Conservation (phyloP, 2,888 invertebrate species). For the Eudemis profundana region DNA sequence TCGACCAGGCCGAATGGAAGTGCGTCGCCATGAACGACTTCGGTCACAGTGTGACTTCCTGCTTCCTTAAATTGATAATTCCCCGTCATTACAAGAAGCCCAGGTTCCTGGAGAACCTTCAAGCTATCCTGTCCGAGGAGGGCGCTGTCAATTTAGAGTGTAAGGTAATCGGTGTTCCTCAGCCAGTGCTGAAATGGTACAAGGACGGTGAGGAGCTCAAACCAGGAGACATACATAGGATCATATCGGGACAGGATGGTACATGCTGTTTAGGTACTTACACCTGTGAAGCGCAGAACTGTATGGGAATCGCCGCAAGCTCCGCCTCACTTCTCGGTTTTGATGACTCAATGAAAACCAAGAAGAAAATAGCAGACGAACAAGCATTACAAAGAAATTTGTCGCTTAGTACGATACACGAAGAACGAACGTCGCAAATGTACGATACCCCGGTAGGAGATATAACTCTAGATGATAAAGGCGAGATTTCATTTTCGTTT, state of each 20-base stretch:
- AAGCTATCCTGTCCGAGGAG: conserved; percentile 94
- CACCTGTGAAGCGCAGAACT: conserved; percentile 95
- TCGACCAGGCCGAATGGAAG: conserved; percentile 97
- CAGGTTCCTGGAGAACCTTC: conserved; percentile 92
- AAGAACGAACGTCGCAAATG: conserved; percentile 95
- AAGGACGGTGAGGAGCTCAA: conserved; percentile 95
- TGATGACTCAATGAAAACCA: conserved; percentile 88
- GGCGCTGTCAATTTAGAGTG: conserved; percentile 96
- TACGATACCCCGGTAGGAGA: conserved; percentile 93
- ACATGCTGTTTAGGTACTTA: conserved; percentile 96
- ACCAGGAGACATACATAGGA: conserved; percentile 95
- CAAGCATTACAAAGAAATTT: conserved; percentile 88
- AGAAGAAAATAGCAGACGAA: conserved; percentile 83
- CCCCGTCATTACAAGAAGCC: conserved; percentile 96
- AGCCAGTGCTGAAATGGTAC: conserved; percentile 96
- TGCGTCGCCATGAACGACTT: conserved; percentile 95
- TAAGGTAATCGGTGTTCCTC: conserved; percentile 96
- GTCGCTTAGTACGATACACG: conserved; percentile 96
- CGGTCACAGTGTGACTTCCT: conserved; percentile 95
- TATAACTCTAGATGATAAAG: conserved; percentile 92
- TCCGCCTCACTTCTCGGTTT: conserved; percentile 95
- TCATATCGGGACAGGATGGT: conserved; percentile 95
- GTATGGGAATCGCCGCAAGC: conserved; percentile 95
- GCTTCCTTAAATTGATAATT: conserved; percentile 93
- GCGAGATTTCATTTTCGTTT: conserved; percentile 95